Evolutionary conservation across 64 coral and sea anemone species (phyloP), one percentile per base, ranked within the genome.

Genomic region (Hydrozoanthus tunicans): DNA sequence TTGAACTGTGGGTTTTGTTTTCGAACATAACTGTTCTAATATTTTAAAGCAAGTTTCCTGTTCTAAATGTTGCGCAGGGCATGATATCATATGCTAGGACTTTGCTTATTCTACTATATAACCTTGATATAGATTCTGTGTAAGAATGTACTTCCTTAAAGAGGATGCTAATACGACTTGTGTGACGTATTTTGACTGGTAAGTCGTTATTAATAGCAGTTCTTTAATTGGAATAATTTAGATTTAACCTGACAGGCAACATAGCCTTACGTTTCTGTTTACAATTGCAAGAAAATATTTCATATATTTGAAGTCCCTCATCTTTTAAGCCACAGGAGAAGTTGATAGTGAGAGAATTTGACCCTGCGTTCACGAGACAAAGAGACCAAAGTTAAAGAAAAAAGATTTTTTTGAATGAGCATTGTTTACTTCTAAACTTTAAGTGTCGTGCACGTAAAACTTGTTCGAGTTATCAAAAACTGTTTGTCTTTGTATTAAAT

Each of bases 41-140:
- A 51, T 59, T 75, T 51, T 24, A 8, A 23, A 9, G 70, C 55
- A 75, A 88, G 12, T 74, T 75, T 74, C 68, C 68, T 73, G 27
- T 73, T 72, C 15, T 15, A 74, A 69, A 58, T 75, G 70, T 88
- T 75, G n/a, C 84, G 69, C 70, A 75, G 9, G 59, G 24, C 9
- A 57, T 72, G 66, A 86, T 86, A 73, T 88, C 32, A 59, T 59
- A 17, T 88, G 11, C 10, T 3, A 71, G 24, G 5, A 61, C 10
- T 4, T 59, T 53, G 82, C 57, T 64, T 6, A 71, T 86, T 3
- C 24, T 73, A 72, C 53, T 59, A 7, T 25, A 6, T 86, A 24
- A 59, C 9, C 15, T 64, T 73, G 24, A 59, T 86, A 72, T 59
- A 6, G 43, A 20, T 67, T 15, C 51, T 56, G 11, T 69, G 62